phyloP scores from a whole-genome alignment of 2,888 invertebrate genomes.

The Thecocarcelia acutangulata region DNA sequence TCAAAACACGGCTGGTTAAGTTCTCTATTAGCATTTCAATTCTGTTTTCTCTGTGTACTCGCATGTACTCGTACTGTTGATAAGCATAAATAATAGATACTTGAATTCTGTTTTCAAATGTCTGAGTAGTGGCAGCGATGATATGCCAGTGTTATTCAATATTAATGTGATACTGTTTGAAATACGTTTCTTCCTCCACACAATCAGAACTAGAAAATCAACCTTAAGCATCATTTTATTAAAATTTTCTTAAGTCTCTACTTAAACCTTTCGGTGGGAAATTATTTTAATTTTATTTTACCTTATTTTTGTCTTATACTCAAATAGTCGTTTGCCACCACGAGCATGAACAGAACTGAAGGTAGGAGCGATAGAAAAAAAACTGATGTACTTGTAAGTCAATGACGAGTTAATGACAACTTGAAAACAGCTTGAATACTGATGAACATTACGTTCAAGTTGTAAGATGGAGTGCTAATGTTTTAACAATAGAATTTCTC shows the following conservation, averaged over 20 bases:
- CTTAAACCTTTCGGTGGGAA: neutral
- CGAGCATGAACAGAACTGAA: neutral
- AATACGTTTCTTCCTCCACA: too few species aligned
- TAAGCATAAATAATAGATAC: too few species aligned
- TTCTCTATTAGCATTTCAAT: too few species aligned
- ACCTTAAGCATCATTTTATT: neutral
- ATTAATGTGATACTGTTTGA: too few species aligned
- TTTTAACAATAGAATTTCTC: slow-evolving; percentile 53
- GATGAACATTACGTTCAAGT: slow-evolving; percentile 57
- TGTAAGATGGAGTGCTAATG: slow-evolving; percentile 61
- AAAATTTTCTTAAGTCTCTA: neutral
- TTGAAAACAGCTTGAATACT: slow-evolving; percentile 68
- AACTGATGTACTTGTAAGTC: slow-evolving; percentile 40
- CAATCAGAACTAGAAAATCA: too few species aligned
- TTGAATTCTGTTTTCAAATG: too few species aligned
- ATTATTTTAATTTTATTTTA: slow-evolving; percentile 17
- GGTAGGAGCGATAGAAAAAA: neutral
- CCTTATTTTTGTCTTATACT: slow-evolving; percentile 16
- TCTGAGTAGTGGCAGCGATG: too few species aligned
- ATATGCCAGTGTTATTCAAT: too few species aligned
- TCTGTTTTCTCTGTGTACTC: too few species aligned
- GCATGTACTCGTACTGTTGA: too few species aligned
- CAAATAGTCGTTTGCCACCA: neutral
- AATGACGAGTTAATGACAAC: slow-evolving; percentile 69
- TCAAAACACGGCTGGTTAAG: too few species aligned